Conservation (phyloP, 2,797 vertebrate species). For the Pangasius larnaudii region DNA sequence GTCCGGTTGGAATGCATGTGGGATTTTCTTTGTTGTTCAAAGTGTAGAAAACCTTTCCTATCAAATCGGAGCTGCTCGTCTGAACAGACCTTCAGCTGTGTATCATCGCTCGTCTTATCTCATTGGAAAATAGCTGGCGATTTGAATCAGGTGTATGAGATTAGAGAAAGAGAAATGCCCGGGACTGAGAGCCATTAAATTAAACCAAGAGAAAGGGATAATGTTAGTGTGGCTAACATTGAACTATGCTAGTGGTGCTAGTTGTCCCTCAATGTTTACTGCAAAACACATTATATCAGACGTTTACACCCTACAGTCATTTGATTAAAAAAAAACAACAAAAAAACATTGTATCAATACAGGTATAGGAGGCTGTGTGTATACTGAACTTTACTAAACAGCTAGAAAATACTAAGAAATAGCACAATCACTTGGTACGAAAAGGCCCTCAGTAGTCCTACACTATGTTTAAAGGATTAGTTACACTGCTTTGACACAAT, state of each 20-base stretch:
- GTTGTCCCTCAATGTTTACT: neutral
- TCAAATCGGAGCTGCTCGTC: neutral
- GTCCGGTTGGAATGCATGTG: neutral
- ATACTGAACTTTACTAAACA: neutral
- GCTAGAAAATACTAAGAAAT: too few relatives aligned
- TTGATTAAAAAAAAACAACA: neutral
- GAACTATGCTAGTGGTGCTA: neutral
- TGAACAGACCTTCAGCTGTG: neutral
- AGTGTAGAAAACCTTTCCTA: neutral
- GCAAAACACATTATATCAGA: neutral
- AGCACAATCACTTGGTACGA: neutral
- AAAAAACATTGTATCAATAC: neutral
- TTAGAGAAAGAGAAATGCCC: neutral
- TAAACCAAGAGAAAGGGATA: neutral
- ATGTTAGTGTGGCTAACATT: neutral
- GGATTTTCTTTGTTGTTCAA: neutral
- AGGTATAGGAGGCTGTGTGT: neutral
- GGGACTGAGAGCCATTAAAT: neutral
- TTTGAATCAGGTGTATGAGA: neutral
- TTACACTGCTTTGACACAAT: neutral
- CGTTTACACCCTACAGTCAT: neutral
- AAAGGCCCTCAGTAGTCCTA: neutral
- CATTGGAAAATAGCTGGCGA: neutral
- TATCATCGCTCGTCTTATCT: neutral
- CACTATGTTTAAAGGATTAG: constrained; percentile 8